phyloP scores from a whole-genome alignment of 1,140 invertebrate species.

The Meteorus sp. region DNA sequence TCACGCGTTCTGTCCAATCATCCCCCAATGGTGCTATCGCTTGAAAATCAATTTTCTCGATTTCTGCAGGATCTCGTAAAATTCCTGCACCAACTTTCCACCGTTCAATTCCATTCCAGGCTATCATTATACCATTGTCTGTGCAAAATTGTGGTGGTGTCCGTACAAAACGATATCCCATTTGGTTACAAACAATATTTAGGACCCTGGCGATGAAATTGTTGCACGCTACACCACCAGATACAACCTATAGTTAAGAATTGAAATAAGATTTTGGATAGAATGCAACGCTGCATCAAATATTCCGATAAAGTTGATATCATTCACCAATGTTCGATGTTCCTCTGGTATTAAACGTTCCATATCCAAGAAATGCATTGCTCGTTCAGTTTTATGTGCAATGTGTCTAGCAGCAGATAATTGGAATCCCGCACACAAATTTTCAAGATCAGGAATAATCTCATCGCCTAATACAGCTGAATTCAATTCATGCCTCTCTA shows the following conservation, averaged over 20 bases:
- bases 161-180: constrained; percentile 68
- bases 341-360: constrained; percentile 63
- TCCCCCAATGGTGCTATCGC: constrained; percentile 61
- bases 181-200: constrained; percentile 67
- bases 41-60: constrained; percentile 58
- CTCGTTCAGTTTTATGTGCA: constrained; percentile 78
- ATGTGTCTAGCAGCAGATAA: constrained; percentile 76
- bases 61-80: constrained; percentile 53
- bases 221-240: constrained; percentile 96
- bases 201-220: constrained; percentile 76
- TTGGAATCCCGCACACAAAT: constrained; percentile 87
- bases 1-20: constrained; percentile 62
- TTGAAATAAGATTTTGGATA: neutral
- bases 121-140: constrained; percentile 99
- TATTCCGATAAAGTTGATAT: no score
- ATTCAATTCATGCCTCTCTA: constrained; percentile 64
- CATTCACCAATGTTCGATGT: constrained; percentile 65
- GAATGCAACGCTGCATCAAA: no score
- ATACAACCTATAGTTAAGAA: constrained; percentile 70
- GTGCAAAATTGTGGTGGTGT: constrained; percentile 89
- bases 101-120: constrained; percentile 94
- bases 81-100: constrained; percentile 56
- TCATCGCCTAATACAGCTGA: constrained; percentile 66
- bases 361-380: constrained; percentile 73
- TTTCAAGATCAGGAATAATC: constrained; percentile 76